phyloP scores from a whole-genome alignment of 2,888 invertebrate genomes.

The Tenthredo amoena region DNA sequence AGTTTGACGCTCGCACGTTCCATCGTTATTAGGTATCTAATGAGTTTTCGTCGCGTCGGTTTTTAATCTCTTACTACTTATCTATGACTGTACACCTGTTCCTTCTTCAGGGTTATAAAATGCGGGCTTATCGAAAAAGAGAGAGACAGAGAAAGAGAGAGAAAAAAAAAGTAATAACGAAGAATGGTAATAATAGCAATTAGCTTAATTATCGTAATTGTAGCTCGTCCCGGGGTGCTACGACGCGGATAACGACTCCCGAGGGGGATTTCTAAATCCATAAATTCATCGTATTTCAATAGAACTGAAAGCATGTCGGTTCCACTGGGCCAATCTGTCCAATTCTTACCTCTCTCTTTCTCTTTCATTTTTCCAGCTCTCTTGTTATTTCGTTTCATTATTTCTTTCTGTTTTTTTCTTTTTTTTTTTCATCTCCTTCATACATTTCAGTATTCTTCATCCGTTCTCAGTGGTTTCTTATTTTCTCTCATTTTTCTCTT shows the following conservation, averaged over 20 bases:
- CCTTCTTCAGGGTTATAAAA: background rate
- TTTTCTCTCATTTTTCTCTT: conserved; percentile 5
- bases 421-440: background rate
- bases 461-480: background rate
- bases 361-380: conserved; percentile 38
- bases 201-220: conserved; percentile 24
- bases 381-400: conserved; percentile 44
- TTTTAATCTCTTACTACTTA: background rate
- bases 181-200: conserved; percentile 34
- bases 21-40: background rate
- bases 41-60: background rate
- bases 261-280: conserved; percentile 57
- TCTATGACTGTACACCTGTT: background rate
- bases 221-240: conserved; percentile 7
- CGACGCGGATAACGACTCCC: conserved; percentile 22
- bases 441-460: background rate
- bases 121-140: background rate
- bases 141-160: background rate
- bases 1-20: background rate
- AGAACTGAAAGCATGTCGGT: conserved; percentile 51
- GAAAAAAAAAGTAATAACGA: conserved; percentile 11
- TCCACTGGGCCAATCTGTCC: conserved; percentile 59
- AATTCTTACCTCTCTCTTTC: conserved; percentile 28
- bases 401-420: background rate
- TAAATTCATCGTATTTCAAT: conserved; percentile 62